Percentiles rank a stretch among this genome's conserved stretches.
Conservation (phyloP, 2,888 invertebrate genomes). For the Buathra laborator region DNA sequence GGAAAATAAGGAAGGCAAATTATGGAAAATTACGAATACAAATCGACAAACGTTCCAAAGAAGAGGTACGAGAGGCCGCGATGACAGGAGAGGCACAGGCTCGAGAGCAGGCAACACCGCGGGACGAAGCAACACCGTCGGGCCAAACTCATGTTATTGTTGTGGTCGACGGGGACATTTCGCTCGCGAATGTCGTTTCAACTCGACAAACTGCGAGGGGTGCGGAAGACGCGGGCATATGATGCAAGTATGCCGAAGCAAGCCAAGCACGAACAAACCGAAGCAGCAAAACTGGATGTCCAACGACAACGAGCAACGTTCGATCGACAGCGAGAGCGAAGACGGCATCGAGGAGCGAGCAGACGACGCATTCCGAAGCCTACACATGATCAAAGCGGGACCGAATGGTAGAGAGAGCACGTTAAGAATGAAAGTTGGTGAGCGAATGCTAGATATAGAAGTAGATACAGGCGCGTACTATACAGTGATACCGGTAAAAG, state of each 20-base stretch:
- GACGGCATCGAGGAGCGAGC: conserved; percentile 32
- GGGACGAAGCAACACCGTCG: conserved; percentile 9
- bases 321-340: conserved; percentile 17
- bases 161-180: conserved; percentile 46
- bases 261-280: conserved; percentile 4
- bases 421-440: conserved; percentile 18
- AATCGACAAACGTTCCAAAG: neutral
- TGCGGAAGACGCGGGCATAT: conserved; percentile 48
- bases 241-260: conserved; percentile 37
- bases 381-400: conserved; percentile 25
- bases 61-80: conserved; percentile 22
- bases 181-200: conserved; percentile 41
- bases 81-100: neutral
- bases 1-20: conserved; percentile 21
- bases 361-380: conserved; percentile 15
- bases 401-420: conserved; percentile 13
- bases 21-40: conserved; percentile 1
- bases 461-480: conserved; percentile 52
- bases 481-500: conserved; percentile 35
- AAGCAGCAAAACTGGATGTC: conserved; percentile 19
- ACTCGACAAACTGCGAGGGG: conserved; percentile 22
- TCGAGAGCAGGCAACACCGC: neutral
- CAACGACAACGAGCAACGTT: conserved; percentile 7
- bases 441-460: conserved; percentile 24
- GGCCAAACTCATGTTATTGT: conserved; percentile 35